Evolutionary conservation across 2,888 invertebrate species (phyloP).

Genomic region (Tethea ocularis): DNA sequence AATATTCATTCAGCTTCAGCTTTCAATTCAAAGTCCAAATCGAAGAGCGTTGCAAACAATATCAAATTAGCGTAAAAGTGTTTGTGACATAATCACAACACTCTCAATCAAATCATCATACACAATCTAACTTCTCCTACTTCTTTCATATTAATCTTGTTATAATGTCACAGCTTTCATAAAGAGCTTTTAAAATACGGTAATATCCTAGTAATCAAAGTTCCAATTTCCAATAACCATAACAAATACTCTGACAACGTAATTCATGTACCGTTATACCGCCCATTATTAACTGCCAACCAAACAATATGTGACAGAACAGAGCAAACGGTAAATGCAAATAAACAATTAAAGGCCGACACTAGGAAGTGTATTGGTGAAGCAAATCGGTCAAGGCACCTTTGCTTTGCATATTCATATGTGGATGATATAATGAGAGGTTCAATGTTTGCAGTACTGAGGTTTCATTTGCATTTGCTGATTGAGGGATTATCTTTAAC

Average conservation of each 20-base stretch:
- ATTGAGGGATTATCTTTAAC: no score
- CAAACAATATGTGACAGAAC: not conserved
- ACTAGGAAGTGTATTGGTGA: not conserved
- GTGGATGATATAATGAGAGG: not conserved
- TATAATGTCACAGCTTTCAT: no score
- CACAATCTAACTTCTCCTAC: no score
- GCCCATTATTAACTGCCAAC: not conserved
- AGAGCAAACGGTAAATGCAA: not conserved
- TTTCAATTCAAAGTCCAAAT: no score
- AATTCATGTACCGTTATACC: not conserved
- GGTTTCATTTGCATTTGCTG: not conserved
- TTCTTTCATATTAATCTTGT: no score
- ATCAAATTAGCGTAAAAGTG: no score
- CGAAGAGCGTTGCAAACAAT: no score
- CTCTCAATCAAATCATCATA: no score
- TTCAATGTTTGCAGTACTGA: not conserved
- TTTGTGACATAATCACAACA: no score
- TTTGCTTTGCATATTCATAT: not conserved
- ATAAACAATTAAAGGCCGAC: not conserved
- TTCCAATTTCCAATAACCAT: no score
- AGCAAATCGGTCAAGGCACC: slow-evolving; percentile 11
- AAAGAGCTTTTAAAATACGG: not conserved
- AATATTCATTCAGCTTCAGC: no score
- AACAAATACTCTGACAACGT: not conserved
- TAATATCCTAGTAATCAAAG: no score